Evolutionary conservation across 2,888 invertebrate species (phyloP).

Genomic region (Nemoura dubitans): DNA sequence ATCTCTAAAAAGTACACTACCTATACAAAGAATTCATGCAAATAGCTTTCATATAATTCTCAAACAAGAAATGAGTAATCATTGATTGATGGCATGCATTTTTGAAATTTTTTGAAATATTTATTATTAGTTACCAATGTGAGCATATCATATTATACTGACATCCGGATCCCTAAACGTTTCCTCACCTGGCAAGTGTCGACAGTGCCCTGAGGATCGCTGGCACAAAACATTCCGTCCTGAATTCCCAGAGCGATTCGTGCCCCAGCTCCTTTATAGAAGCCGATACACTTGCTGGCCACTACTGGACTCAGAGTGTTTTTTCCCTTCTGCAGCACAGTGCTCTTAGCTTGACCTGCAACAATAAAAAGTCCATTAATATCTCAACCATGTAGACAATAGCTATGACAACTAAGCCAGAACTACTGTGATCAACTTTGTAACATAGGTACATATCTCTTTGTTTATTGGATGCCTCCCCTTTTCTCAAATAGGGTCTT

Average conservation of each 20-base stretch:
- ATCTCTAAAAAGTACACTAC: too few relatives aligned
- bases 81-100: too few relatives aligned
- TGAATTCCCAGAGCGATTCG: constrained; percentile 36
- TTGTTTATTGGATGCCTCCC: too few relatives aligned
- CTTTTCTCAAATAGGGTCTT: too few relatives aligned
- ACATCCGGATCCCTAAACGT: neutral
- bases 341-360: constrained; percentile 16
- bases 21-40: too few relatives aligned
- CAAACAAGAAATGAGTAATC: too few relatives aligned
- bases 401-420: too few relatives aligned
- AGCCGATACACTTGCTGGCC: constrained; percentile 39
- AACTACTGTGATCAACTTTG: too few relatives aligned
- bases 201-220: constrained; percentile 37
- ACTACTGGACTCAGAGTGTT: constrained; percentile 37
- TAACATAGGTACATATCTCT: too few relatives aligned
- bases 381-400: too few relatives aligned
- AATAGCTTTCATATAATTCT: too few relatives aligned
- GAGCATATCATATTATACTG: neutral
- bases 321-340: constrained; percentile 38
- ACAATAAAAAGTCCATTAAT: neutral
- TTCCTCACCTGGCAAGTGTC: constrained; percentile 46
- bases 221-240: constrained; percentile 45
- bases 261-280: constrained; percentile 24
- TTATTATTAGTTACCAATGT: neutral
- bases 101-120: too few relatives aligned